Evolutionary conservation across 2,113 vertebrate genomes (phyloP).

Genomic region (Rhynchopsitta pachyrhyncha): DNA sequence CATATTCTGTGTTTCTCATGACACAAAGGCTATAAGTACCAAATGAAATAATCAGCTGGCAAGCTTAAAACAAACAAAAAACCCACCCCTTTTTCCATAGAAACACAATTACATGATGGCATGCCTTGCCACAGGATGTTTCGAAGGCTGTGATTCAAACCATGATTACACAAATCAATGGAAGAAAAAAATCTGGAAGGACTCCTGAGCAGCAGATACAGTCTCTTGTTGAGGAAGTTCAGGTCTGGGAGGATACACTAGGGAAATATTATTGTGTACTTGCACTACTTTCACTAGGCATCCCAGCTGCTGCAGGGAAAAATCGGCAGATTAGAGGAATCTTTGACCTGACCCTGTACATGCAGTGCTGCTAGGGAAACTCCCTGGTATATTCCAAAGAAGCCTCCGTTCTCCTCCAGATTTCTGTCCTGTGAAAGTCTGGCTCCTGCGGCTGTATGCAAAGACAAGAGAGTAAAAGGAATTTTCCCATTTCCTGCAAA

Average conservation of each 20-base stretch:
- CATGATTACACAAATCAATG: conserved; percentile 19
- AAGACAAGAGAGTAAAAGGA: neutral
- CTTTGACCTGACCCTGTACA: neutral
- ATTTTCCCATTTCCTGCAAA: neutral
- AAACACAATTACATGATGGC: neutral
- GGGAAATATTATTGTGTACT: neutral
- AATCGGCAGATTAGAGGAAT: neutral
- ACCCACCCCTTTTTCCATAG: neutral
- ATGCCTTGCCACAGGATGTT: conserved; percentile 47
- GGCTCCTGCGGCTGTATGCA: neutral
- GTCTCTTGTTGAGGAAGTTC: conserved; percentile 33
- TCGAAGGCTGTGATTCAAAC: conserved; percentile 12
- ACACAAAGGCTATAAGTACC: neutral
- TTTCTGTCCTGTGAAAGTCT: neutral
- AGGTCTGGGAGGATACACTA: conserved; percentile 52
- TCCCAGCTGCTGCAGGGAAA: neutral
- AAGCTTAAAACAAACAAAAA: neutral
- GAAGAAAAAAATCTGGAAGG: neutral
- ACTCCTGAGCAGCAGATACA: neutral
- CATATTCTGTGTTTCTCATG: neutral
- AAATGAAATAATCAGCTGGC: neutral
- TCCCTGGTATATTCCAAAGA: neutral
- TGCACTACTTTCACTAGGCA: neutral
- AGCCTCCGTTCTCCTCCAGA: neutral
- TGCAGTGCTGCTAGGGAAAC: neutral